Conservation (phyloP, 2,888 invertebrate species). For the Tenthredo amoena region DNA sequence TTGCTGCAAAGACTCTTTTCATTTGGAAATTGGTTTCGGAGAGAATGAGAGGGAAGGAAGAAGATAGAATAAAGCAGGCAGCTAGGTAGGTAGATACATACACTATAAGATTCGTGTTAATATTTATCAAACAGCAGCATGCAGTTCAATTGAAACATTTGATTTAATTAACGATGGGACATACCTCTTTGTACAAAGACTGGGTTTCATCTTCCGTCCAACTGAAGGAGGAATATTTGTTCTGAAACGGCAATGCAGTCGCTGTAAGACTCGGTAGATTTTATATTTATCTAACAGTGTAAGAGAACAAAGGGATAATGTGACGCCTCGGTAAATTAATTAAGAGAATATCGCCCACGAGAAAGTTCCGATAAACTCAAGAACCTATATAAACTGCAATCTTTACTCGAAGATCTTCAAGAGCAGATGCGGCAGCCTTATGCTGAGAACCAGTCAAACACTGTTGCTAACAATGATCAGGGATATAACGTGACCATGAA, state of each 20-base stretch:
- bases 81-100: slow-evolving; percentile 34
- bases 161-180: slow-evolving; percentile 61
- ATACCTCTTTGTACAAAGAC: slow-evolving; percentile 85
- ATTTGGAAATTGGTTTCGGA: slow-evolving; percentile 6
- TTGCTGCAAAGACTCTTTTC: slow-evolving; percentile 69
- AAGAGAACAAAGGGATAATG: neutral
- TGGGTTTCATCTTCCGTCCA: slow-evolving; percentile 91
- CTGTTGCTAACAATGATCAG: neutral
- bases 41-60: neutral
- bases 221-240: slow-evolving; percentile 93
- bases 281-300: neutral
- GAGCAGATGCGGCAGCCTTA: neutral
- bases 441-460: neutral
- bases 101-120: neutral
- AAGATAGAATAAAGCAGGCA: slow-evolving; percentile 24
- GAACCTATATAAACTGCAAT: neutral
- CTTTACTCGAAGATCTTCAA: neutral
- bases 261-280: slow-evolving; percentile 48
- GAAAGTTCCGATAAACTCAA: neutral
- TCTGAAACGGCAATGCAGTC: slow-evolving; percentile 82
- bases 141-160: slow-evolving; percentile 18
- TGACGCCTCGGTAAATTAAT: neutral
- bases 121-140: slow-evolving; percentile 11
- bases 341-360: neutral
- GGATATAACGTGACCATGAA: neutral